Conservation (phyloP, 2,888 invertebrate species). For the Nipponacmea schrenckii region DNA sequence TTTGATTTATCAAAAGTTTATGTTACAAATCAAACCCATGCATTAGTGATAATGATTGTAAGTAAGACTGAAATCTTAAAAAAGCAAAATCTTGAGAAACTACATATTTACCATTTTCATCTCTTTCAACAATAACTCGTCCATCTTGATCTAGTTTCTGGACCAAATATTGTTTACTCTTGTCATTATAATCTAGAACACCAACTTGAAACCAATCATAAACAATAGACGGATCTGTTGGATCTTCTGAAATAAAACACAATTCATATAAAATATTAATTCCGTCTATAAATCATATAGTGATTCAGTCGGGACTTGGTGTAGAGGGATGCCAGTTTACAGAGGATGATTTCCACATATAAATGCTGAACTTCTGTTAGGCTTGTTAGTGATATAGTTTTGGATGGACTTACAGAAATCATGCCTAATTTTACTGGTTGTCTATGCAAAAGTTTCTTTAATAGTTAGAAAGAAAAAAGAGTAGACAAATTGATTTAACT, state of each 20-base stretch:
- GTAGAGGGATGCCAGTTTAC: not conserved
- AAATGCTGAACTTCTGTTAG: not conserved
- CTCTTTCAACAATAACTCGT: conserved; percentile 38
- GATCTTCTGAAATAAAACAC: conserved; percentile 50
- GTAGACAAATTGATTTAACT: too few relatives aligned
- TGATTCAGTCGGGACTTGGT: not conserved
- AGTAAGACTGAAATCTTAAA: too few relatives aligned
- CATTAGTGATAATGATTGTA: too few relatives aligned
- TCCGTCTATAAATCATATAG: too few relatives aligned
- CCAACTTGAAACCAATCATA: conserved; percentile 78
- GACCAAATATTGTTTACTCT: conserved; percentile 61
- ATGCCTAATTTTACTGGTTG: too few relatives aligned
- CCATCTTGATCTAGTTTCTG: conserved; percentile 62
- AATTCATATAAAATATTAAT: not conserved
- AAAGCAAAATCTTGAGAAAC: too few relatives aligned
- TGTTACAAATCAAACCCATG: too few relatives aligned
- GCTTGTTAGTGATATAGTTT: too few relatives aligned
- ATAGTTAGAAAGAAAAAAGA: too few relatives aligned
- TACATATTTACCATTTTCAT: conserved; percentile 6
- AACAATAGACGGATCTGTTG: conserved; percentile 58
- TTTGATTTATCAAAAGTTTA: too few relatives aligned
- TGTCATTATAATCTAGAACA: conserved; percentile 71
- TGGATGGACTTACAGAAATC: too few relatives aligned
- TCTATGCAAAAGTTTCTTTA: too few relatives aligned
- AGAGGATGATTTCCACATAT: not conserved